Base-by-base conservation (phyloP, 2,888 invertebrate genomes). In the Meganola albula region DNA sequence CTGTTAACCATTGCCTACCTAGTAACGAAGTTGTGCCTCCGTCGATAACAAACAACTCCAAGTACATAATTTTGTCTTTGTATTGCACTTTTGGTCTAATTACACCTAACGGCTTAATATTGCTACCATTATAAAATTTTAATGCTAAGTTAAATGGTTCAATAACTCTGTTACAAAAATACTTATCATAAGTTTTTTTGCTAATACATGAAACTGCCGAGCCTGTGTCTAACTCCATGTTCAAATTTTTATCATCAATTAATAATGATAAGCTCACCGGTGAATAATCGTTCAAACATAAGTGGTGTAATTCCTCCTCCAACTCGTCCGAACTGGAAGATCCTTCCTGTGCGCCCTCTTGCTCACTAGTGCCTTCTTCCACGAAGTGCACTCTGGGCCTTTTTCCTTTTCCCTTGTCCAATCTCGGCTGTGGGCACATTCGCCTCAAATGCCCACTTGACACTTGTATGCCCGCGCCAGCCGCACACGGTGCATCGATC, bases 211-310 rank as follows among this genome's bases (percentile, higher is more conserved):
- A 54, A n/a, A 56, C 26, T 1, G 47, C 45, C 0, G 48, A 34
- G 1, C 54, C 53, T 0, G 53, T 59, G 24, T 59, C 57, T 0
- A 51, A 20, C 28, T 54, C 51, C 55, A 59, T 57, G 4, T 7
- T 1, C 9, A 54, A 31, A 0, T 18, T 5, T 1, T n/a, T 25
- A 8, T 28, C 33, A 4, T 54, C 41, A 2, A 54, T 32, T 4
- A 1, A 12, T 0, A 54, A 4, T 1, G 29, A 4, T 12, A 50
- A 2, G 27, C 52, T 44, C 9, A 52, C 49, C 37, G 49, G 24
- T 26, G 33, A 31, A 12, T 52, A 53, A 4, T 33, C 13, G 1
- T 37, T 48, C 8, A 46, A 34, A 6, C 38, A 31, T 7, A 44
- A 26, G 9, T 40, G 41, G 5, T 46, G 25, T 0, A 44, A 9